Evolutionary conservation across 2,888 invertebrate genomes (phyloP).

Genomic region (Troilus luridus): DNA sequence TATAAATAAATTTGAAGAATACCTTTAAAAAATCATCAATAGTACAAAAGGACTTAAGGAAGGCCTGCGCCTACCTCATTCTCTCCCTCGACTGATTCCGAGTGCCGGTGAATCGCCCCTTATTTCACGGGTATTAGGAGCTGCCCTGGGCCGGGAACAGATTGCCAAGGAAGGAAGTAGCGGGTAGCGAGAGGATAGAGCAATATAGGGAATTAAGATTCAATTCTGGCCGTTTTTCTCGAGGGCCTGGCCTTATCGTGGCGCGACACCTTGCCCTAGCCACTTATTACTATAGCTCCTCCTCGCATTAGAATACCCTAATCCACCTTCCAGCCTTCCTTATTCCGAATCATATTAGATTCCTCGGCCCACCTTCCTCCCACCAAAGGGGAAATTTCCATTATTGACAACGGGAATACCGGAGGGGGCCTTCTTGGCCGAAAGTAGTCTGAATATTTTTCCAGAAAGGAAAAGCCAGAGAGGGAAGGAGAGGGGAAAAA

Average conservation of each 20-base stretch:
- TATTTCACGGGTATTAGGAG: constrained; percentile 35
- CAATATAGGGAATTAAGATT: constrained; percentile 49
- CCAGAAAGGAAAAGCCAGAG: background rate
- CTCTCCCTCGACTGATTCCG: background rate
- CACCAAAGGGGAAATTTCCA: constrained; percentile 54
- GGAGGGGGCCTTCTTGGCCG: background rate
- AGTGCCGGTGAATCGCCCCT: background rate
- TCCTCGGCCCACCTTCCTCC: constrained; percentile 6
- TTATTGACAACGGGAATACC: constrained; percentile 50
- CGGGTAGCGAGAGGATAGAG: background rate
- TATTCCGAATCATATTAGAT: constrained; percentile 55
- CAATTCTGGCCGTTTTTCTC: constrained; percentile 40
- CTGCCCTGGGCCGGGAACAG: constrained; percentile 19
- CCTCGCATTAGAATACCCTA: constrained; percentile 18
- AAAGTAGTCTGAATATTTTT: constrained; percentile 16
- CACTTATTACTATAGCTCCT: constrained; percentile 31
- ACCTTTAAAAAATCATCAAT: background rate
- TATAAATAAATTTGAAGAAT: background rate
- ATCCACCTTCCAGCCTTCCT: constrained; percentile 14
- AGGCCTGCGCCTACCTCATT: background rate
- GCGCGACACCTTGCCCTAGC: background rate
- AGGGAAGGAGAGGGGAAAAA: background rate
- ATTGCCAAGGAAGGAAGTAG: background rate
- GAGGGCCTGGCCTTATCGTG: background rate
- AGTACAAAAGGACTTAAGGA: background rate